A percentile compares a stretch with the other conserved stretches of the same genome.
Conservation (phyloP, 2,888 invertebrate genomes). For the Limenitis camilla region DNA sequence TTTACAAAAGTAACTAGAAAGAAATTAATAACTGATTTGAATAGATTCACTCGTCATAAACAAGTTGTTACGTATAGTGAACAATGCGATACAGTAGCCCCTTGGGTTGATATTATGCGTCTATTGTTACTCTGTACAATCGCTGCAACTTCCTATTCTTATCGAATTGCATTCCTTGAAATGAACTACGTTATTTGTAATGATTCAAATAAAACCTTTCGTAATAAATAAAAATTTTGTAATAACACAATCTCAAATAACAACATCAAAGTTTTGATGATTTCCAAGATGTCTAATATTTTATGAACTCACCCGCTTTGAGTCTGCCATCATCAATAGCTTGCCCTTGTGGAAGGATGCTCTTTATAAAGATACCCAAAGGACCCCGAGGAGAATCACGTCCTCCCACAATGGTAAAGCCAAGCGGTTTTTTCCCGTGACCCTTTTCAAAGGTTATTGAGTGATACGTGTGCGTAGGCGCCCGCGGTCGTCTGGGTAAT, state of each 20-base stretch:
- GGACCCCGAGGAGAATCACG: slow-evolving; percentile 88
- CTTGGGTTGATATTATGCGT: slow-evolving; percentile 32
- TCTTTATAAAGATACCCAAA: slow-evolving; percentile 90
- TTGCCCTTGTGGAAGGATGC: slow-evolving; percentile 87
- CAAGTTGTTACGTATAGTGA: background rate
- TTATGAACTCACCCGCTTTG: slow-evolving; percentile 78
- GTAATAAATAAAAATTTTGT: no score
- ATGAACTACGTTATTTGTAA: no score
- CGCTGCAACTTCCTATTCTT: no score
- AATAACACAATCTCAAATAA: slow-evolving; percentile 3
- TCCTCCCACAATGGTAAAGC: slow-evolving; percentile 93
- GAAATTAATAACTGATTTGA: no score
- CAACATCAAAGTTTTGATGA: no score
- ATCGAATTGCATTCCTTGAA: no score
- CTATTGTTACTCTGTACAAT: slow-evolving; percentile 1
- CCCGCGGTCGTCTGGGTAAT: slow-evolving; percentile 80
- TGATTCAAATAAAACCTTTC: no score
- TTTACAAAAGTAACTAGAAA: no score
- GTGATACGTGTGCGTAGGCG: slow-evolving; percentile 80
- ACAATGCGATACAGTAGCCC: slow-evolving; percentile 29
- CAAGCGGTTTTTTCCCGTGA: slow-evolving; percentile 86
- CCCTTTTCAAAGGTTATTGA: slow-evolving; percentile 87
- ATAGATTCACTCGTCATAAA: no score
- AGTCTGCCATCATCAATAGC: slow-evolving; percentile 88
- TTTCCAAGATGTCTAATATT: no score